Conservation (phyloP, 2,113 vertebrate species). For the Alectura lathami region DNA sequence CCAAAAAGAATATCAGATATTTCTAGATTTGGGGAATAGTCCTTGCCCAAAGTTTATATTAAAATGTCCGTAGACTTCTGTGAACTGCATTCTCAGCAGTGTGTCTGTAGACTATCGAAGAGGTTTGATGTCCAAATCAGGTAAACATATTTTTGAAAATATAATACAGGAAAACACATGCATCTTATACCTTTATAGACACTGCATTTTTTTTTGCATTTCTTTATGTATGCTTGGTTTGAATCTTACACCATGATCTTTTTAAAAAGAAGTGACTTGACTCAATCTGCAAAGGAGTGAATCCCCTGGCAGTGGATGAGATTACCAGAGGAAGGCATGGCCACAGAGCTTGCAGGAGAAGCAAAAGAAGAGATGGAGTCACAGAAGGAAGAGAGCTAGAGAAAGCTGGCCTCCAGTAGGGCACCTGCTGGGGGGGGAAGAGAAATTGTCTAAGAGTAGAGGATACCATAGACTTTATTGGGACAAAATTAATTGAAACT, state of each 20-base stretch:
- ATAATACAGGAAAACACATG: background rate
- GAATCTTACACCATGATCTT: background rate
- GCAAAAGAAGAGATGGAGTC: background rate
- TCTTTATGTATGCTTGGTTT: background rate
- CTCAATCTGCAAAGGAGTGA: background rate
- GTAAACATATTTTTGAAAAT: background rate
- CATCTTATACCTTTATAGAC: background rate
- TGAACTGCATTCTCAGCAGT: background rate
- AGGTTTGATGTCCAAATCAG: background rate
- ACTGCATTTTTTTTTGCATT: background rate
- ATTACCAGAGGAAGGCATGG: background rate
- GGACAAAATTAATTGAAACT: background rate
- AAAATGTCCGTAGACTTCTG: background rate
- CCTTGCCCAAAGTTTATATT: background rate
- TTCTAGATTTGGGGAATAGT: background rate
- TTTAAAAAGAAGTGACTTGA: background rate
- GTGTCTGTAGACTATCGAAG: background rate
- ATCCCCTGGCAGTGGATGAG: background rate
- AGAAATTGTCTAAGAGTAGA: background rate
- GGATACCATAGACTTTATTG: background rate
- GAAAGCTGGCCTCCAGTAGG: background rate
- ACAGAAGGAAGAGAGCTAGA: background rate
- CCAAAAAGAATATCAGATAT: background rate
- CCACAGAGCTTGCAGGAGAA: background rate
- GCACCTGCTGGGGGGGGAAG: background rate